Evolutionary conservation across 1,140 invertebrate species (phyloP).

Genomic region (Aricia agestis): DNA sequence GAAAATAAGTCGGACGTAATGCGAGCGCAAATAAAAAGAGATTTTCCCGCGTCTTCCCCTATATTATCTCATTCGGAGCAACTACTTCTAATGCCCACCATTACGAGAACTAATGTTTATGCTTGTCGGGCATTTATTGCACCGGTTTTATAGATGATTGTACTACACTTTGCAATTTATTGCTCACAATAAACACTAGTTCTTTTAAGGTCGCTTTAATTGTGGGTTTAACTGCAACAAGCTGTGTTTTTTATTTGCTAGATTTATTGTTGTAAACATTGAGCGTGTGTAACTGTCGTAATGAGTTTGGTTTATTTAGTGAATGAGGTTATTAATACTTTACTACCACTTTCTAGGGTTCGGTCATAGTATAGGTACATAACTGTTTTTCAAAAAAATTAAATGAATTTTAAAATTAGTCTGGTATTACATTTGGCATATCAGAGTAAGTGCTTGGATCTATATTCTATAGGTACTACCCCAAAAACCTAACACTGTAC

Average conservation of each 20-base stretch:
- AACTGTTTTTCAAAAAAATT: too few relatives aligned
- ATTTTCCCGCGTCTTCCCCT: conserved; percentile 33
- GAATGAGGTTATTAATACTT: too few relatives aligned
- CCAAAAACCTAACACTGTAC: too few relatives aligned
- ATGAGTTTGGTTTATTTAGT: too few relatives aligned
- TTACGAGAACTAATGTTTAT: conserved; percentile 61
- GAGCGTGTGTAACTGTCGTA: too few relatives aligned
- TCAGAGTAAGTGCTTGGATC: too few relatives aligned
- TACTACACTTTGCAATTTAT: conserved; percentile 20
- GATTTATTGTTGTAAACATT: background rate
- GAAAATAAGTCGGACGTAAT: conserved; percentile 24
- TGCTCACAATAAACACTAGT: conserved; percentile 12
- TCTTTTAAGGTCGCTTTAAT: conserved; percentile 1
- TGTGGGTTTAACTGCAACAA: background rate
- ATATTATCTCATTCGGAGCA: conserved; percentile 53
- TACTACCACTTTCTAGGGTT: too few relatives aligned
- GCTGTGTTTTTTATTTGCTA: background rate
- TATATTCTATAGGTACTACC: too few relatives aligned
- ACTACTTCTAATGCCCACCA: conserved; percentile 54
- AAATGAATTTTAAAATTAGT: too few relatives aligned
- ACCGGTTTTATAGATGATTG: conserved; percentile 33
- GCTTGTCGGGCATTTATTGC: conserved; percentile 52
- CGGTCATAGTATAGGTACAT: too few relatives aligned
- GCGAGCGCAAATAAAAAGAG: conserved; percentile 27
- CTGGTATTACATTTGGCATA: too few relatives aligned